Conservation (phyloP, 2,113 vertebrate species). For the Dipodomys spectabilis region DNA sequence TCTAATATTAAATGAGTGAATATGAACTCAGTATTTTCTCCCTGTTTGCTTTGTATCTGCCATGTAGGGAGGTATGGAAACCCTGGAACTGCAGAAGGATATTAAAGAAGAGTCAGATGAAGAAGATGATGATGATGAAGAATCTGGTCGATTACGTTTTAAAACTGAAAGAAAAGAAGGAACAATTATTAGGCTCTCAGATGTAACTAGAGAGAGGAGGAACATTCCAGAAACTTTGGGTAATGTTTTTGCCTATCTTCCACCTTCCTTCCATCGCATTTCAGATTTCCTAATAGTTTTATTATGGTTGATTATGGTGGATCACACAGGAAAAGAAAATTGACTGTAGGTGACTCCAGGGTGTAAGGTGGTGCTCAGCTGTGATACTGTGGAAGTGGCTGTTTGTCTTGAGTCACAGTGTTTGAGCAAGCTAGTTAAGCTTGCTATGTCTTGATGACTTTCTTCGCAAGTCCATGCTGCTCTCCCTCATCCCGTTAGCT, state of each 20-base stretch:
- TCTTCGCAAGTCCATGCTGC: not conserved
- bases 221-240: slow-evolving; percentile 99
- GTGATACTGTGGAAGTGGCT: not conserved
- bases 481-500: not conserved
- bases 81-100: slow-evolving; percentile 87
- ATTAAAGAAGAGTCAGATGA: slow-evolving; percentile 93
- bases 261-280: not conserved
- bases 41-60: slow-evolving; percentile 46
- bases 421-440: not conserved
- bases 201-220: slow-evolving; percentile 92
- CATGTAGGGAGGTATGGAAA: slow-evolving; percentile 89
- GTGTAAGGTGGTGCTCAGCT: not conserved
- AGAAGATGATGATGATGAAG: slow-evolving; percentile 95
- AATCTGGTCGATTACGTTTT: slow-evolving; percentile 94
- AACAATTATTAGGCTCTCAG: slow-evolving; percentile 94
- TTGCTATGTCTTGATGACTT: not conserved
- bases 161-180: slow-evolving; percentile 97
- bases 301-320: rapidly evolving
- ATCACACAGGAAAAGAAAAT: not conserved
- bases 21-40: not conserved
- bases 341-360: not conserved
- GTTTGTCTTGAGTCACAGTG: not conserved
- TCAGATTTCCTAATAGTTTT: not conserved
- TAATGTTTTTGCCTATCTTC: slow-evolving; percentile 81
- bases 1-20: not conserved